Evolutionary conservation across 2,113 vertebrate genomes (phyloP).

Genomic region (Rousettus leschenaultii): DNA sequence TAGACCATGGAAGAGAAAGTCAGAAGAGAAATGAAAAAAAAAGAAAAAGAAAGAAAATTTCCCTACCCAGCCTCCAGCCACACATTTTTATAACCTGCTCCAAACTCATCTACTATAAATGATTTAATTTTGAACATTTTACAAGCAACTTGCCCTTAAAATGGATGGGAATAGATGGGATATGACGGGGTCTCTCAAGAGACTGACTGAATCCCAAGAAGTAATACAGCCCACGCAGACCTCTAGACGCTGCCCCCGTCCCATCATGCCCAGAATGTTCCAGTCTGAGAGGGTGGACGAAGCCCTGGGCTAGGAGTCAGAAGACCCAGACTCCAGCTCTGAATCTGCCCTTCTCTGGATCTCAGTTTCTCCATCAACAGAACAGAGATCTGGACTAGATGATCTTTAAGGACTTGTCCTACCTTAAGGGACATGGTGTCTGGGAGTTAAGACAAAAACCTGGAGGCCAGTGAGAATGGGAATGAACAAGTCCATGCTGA

Average conservation of each 20-base stretch:
- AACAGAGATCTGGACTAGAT: not conserved
- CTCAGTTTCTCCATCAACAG: not conserved
- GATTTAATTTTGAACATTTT: conserved; percentile 56
- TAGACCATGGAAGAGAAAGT: conserved; percentile 31
- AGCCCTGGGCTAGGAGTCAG: not conserved
- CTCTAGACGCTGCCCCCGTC: not conserved
- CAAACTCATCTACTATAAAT: conserved; percentile 41
- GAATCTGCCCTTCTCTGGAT: not conserved
- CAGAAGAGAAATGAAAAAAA: conserved; percentile 33
- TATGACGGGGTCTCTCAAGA: not conserved
- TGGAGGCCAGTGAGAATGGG: not conserved
- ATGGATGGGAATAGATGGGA: not conserved
- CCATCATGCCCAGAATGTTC: too few relatives aligned
- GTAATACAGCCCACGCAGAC: not conserved
- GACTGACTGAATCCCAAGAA: not conserved
- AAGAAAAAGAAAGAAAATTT: not conserved
- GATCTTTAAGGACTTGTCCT: not conserved
- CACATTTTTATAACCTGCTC: conserved; percentile 39
- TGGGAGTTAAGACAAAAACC: not conserved
- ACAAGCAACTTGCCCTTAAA: conserved; percentile 52
- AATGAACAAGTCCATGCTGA: not conserved
- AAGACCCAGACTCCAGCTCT: not conserved
- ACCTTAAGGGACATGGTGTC: not conserved
- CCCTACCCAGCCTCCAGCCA: not conserved
- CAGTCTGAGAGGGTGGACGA: not conserved